Evolutionary conservation across 2,797 vertebrate species (phyloP).

Genomic region (Sebastes trivittatus): DNA sequence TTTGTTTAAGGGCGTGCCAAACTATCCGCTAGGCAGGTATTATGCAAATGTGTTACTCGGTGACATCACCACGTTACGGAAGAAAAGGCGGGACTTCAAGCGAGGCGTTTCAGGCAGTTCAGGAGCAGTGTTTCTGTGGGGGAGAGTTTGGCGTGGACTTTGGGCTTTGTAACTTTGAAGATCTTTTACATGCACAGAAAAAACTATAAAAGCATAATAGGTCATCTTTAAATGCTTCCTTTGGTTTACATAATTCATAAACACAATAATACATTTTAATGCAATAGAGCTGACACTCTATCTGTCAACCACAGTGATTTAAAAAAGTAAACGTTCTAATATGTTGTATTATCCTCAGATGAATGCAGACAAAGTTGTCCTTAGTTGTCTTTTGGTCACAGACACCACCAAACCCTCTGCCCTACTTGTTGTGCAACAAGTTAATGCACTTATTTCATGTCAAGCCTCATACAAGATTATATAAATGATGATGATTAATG

Average conservation of each 20-base stretch:
- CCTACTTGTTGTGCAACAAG: neutral
- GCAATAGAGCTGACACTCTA: neutral
- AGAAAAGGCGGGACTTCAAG: too few species aligned
- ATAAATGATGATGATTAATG: neutral
- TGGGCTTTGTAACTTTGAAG: too few species aligned
- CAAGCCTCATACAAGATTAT: neutral
- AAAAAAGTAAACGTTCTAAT: neutral
- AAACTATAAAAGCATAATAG: too few species aligned
- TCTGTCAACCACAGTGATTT: neutral
- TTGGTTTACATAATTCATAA: neutral
- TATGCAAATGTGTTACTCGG: too few species aligned
- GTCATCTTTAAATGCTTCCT: neutral
- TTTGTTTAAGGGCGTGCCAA: too few species aligned
- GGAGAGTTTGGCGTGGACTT: too few species aligned
- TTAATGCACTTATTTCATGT: neutral
- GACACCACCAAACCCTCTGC: neutral
- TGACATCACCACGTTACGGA: too few species aligned
- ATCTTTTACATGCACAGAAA: too few species aligned
- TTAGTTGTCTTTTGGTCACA: neutral
- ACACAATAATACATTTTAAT: neutral
- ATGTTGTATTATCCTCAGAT: neutral
- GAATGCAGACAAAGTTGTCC: neutral
- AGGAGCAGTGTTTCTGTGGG: too few species aligned
- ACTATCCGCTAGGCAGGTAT: too few species aligned
- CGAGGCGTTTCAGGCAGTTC: too few species aligned